A percentile compares a stretch with the other conserved stretches of the same genome.
These are phyloP conservation scores for Physella acuta DNA, from an alignment of 1,140 invertebrate genomes.

Conservation along the genomic window DNA sequence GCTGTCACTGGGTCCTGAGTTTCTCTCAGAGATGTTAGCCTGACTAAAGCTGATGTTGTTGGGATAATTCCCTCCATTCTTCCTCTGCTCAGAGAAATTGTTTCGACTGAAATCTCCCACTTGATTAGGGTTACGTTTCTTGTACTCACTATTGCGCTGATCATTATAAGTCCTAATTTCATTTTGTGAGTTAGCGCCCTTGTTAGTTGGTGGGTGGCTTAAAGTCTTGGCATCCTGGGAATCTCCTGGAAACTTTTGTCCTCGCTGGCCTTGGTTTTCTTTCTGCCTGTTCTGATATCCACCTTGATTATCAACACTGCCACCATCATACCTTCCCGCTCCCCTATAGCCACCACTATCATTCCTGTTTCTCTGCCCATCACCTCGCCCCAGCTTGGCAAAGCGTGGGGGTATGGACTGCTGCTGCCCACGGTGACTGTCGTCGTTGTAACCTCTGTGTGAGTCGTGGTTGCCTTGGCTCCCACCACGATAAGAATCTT, in stretches of 20 bases:
- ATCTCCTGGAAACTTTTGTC: not conserved
- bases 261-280: not conserved
- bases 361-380: not conserved
- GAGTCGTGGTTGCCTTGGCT: not conserved
- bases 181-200: not conserved
- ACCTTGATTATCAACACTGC: not conserved
- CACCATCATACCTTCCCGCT: not conserved
- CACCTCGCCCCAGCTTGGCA: slow-evolving; percentile 10
- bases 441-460: not conserved
- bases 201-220: not conserved
- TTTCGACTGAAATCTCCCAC: not conserved
- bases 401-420: slow-evolving; percentile 8
- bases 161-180: not conserved
- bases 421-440: not conserved
- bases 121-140: not conserved
- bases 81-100: not conserved
- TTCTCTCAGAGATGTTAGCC: not conserved
- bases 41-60: not conserved
- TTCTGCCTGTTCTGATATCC: not conserved
- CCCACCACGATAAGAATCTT: not conserved
- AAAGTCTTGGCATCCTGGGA: not conserved
- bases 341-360: not conserved
- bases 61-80: too few species aligned
- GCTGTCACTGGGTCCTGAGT: not conserved
- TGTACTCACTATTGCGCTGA: not conserved